These are phyloP conservation scores for Arothron firmamentum DNA, from an alignment of 2,113 vertebrate genomes.

Conservation along the genomic window DNA sequence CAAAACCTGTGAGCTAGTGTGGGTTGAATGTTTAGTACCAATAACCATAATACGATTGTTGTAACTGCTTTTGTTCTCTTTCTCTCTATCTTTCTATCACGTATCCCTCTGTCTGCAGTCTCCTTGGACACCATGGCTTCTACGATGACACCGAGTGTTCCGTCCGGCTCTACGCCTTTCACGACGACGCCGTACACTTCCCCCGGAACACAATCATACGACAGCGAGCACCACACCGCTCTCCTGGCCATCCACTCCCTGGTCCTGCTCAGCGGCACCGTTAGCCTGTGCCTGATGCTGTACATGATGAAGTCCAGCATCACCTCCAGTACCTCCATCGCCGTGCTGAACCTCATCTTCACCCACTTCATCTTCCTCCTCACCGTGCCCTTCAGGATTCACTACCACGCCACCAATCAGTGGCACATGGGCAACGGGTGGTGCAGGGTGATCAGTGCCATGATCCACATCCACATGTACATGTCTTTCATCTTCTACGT, in stretches of 20 bases:
- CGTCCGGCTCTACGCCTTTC: too few relatives aligned
- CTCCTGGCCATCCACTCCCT: slow-evolving; percentile 71
- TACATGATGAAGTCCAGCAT: slow-evolving; percentile 79
- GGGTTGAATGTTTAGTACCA: too few relatives aligned
- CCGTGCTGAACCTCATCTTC: slow-evolving; percentile 83
- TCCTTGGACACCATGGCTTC: too few relatives aligned
- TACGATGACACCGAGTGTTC: too few relatives aligned
- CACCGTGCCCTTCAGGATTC: slow-evolving; percentile 86
- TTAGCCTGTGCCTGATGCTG: slow-evolving; percentile 73
- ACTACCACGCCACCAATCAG: slow-evolving; percentile 63
- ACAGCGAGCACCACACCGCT: background rate
- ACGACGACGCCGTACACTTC: too few relatives aligned
- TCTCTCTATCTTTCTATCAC: too few relatives aligned
- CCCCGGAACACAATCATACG: fast-evolving
- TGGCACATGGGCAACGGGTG: slow-evolving; percentile 65
- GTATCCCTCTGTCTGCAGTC: too few relatives aligned
- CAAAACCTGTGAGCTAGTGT: too few relatives aligned
- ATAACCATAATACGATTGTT: too few relatives aligned
- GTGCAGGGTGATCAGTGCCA: slow-evolving; percentile 83
- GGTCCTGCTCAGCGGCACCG: slow-evolving; percentile 75
- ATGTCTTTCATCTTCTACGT: slow-evolving; percentile 85
- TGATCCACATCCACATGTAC: slow-evolving; percentile 92
- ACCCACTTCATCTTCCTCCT: slow-evolving; percentile 83
- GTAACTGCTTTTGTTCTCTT: too few relatives aligned
- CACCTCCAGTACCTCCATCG: slow-evolving; percentile 80